Conservation (phyloP, 2,888 invertebrate genomes). For the Norana najaformis region DNA sequence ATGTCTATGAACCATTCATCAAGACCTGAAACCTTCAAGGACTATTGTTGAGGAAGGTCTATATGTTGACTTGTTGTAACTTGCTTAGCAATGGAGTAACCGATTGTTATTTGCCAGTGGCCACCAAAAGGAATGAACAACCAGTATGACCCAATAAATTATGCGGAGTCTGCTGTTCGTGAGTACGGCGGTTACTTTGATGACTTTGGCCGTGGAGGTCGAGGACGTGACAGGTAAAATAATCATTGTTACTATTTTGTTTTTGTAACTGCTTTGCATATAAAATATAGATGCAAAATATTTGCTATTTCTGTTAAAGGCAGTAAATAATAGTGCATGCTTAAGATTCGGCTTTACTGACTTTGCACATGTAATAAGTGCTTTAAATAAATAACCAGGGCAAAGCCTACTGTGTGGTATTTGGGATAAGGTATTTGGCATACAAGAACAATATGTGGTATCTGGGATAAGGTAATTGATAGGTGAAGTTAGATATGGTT, state of each 20-base stretch:
- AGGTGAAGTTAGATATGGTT: background rate
- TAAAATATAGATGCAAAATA: background rate
- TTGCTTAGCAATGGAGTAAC: background rate
- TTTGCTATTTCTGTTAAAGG: too few species aligned
- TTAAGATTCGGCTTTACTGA: background rate
- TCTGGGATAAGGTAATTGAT: background rate
- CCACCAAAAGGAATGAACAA: slow-evolving; percentile 36
- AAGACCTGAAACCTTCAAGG: background rate
- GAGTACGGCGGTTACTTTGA: slow-evolving; percentile 38
- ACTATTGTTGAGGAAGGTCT: background rate
- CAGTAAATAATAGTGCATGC: too few species aligned
- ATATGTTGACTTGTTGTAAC: too few species aligned
- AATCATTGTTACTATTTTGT: background rate
- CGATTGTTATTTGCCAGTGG: slow-evolving; percentile 31
- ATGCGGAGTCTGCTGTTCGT: slow-evolving; percentile 23
- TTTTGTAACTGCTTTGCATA: background rate
- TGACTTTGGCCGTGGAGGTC: slow-evolving; percentile 27
- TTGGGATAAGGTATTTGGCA: background rate
- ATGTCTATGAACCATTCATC: background rate
- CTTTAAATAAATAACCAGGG: background rate
- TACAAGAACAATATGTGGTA: too few species aligned
- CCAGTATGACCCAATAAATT: slow-evolving; percentile 34
- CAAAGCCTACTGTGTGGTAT: too few species aligned
- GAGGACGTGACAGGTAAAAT: slow-evolving; percentile 28
- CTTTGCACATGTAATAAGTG: background rate